These are phyloP conservation scores for Odontamblyopus rebecca DNA, from an alignment of 2,797 vertebrate species.

Conservation along the genomic window DNA sequence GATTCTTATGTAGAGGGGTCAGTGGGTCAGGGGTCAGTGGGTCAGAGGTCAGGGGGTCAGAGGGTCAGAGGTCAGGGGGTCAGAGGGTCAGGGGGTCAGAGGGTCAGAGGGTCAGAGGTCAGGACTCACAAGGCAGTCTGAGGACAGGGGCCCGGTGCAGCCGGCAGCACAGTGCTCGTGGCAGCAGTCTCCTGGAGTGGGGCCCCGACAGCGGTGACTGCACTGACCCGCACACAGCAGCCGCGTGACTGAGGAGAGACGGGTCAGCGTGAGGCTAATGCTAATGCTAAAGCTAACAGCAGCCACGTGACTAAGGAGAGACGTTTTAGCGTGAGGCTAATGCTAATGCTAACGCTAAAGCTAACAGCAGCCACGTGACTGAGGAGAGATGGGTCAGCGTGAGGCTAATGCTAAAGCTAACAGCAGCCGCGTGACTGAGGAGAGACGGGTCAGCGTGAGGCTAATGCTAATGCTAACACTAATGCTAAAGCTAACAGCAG, in stretches of 20 bases:
- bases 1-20: too few species aligned
- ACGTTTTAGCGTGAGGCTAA: neutral
- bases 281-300: too few species aligned
- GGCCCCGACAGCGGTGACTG: conserved; percentile 84
- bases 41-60: too few species aligned
- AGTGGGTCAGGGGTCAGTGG: too few species aligned
- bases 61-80: too few species aligned
- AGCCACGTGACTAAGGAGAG: too few species aligned
- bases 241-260: conserved; percentile 82
- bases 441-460: too few species aligned
- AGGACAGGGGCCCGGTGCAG: conserved; percentile 86
- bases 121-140: conserved; percentile 87
- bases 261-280: neutral
- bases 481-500: neutral
- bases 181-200: conserved; percentile 88
- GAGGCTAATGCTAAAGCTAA: neutral
- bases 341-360: neutral
- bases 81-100: too few species aligned
- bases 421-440: too few species aligned
- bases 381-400: too few species aligned
- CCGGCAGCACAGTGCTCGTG: conserved; percentile 91
- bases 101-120: too few species aligned
- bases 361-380: too few species aligned
- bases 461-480: neutral
- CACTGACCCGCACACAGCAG: conserved; percentile 90